Evolutionary conservation across 2,113 vertebrate genomes (phyloP).

Genomic region (Dicaeum eximium): DNA sequence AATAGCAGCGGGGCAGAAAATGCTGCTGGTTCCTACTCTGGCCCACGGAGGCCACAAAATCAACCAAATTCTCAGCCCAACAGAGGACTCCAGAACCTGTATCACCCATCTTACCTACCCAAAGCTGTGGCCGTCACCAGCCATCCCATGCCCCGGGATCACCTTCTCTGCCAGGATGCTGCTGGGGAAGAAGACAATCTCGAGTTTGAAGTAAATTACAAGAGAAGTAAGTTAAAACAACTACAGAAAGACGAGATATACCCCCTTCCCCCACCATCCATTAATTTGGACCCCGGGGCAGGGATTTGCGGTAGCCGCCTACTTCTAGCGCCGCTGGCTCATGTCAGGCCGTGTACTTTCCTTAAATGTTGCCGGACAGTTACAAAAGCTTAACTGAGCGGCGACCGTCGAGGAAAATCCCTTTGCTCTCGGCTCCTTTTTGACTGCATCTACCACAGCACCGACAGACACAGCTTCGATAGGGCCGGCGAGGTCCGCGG

Average conservation of each 20-base stretch:
- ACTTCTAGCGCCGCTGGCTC: background rate
- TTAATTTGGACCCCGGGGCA: accelerated
- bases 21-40: accelerated
- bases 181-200: background rate
- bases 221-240: accelerated
- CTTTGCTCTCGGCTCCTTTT: slow-evolving; percentile 62
- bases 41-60: accelerated
- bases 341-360: background rate
- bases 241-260: accelerated
- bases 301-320: too few relatives aligned
- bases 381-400: background rate
- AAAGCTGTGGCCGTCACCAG: accelerated
- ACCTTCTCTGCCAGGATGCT: background rate
- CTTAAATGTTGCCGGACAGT: slow-evolving; percentile 57
- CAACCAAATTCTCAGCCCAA: background rate
- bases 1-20: accelerated
- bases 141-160: accelerated
- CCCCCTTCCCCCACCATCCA: accelerated
- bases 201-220: background rate
- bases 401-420: slow-evolving; percentile 65
- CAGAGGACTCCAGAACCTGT: too few relatives aligned
- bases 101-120: background rate
- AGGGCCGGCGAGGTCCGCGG: slow-evolving; percentile 8
- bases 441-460: slow-evolving; percentile 51
- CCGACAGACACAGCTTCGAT: slow-evolving; percentile 59